Base-by-base conservation (phyloP, 2,113 vertebrate species). In the Pomatorhinus ruficollis region DNA sequence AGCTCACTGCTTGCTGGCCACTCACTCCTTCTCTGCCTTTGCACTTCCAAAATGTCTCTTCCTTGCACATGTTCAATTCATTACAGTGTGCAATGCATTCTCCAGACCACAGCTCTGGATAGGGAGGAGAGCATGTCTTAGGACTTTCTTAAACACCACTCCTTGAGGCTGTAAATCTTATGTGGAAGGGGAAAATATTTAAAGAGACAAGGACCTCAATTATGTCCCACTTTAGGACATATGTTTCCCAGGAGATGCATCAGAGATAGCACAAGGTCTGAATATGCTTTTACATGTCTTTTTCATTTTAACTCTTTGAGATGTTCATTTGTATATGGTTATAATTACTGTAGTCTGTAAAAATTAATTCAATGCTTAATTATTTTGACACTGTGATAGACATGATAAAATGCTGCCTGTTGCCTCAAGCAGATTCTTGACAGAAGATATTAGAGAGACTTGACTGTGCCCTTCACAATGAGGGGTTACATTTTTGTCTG, bases 301-400 rank as follows among this genome's bases (percentile, higher is more conserved):
- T 76, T 72, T 65, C 35, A 16, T 65, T 56, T 42, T 31, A 6
- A 25, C 15, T 63, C 15, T 63, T 45, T 45, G 33, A 65, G 47
- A 12, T 49, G 22, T 24, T 49, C 6, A 53, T 12, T 84, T 56
- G 17, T 66, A 40, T 65, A 61, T 53, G 17, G 15, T 17, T 74
- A 31, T 24, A 64, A 61, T 50, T 74, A 57, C 19, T 70, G 17
- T 7, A 63, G 69, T 66, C 18, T 84, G 12, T 10, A 87, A 87
- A 89, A 94, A 91, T 82, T 82, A 91, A 15, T 75, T 82, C 53
- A 71, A 14, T 79, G 19, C 10, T 89, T 85, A 76, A 82, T 79
- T 93, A 87, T 60, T 93, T 54, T 87, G 56, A 82, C 56, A 71
- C 19, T 37, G 24, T 71, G 52, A 63, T 53, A 90, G 90, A 83